Evolutionary conservation across 2,888 invertebrate species (phyloP), one percentile per base, ranked within the genome.

Genomic region (Troides oblongomaculatus): DNA sequence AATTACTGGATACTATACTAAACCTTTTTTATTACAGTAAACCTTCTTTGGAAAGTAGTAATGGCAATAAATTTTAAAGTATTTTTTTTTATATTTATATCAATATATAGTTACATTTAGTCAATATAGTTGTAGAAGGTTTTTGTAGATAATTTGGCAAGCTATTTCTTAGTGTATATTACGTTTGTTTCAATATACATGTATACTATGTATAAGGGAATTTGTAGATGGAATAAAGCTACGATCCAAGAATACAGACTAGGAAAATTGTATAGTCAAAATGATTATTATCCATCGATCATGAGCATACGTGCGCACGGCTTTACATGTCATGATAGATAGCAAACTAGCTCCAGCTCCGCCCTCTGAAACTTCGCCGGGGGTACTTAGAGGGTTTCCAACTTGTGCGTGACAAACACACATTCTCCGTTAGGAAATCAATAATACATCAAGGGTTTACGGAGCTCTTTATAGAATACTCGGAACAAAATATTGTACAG

Each of bases 321-420:
- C 43, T 64, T 59, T 60, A 56, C 53, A 66, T 66, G 62, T 66
- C 59, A 64, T 21, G 61, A 57, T 36, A 57, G 70, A 67, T 64
- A 64, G 59, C 60, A 21, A 53, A 53, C 66, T 63, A 62, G n/a
- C 64, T 56, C 36, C 50, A 30, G 21, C 23, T 21, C 56, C 58
- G n/a, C 59, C 53, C 59, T 43, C 46, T 39, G 62, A 71, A 73
- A 72, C 68, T 69, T 70, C 43, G 58, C 62, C 43, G 65, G 56
- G 53, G 70, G 66, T 64, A 70, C 64, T 70, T 70, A 67, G 65
- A 72, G 71, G 73, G 73, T 75, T 78, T 72, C 73, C 67, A 83
- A 84, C 75, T 86, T 85, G 75, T 71, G 68, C 82, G 83, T 85
- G 84, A 85, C 86, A 85, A 84, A 82, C 79, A 81, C 83, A 81